Evolutionary conservation across 2,888 invertebrate species (phyloP), one percentile per base, ranked within the genome.

Genomic region (Sarcophaga rosellei): DNA sequence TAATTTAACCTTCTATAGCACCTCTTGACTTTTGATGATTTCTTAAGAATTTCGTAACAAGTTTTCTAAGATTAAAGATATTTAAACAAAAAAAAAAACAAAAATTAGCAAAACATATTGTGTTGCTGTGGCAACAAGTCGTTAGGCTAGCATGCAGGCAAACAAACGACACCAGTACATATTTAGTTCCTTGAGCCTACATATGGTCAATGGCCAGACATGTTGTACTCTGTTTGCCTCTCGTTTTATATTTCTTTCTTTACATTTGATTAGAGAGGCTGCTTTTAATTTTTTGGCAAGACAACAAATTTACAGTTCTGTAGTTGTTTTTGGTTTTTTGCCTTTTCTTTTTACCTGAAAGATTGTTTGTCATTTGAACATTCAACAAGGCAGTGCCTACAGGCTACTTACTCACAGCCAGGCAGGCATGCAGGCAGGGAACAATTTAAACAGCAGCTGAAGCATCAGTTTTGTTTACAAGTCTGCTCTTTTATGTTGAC

Each of bases 111-210:
- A 53, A 35, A 35, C 35, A 35, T 53, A 53, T 53, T 53, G 53
- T 35, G 17, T 17, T 53, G 53, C 73, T 69, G 74, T 75, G 44
- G 68, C 73, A 25, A 65, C 63, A 74, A 69, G 69, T 68, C 73
- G 15, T n/a, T 20, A 21, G 10, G 53, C 17, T 21, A n/a, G 12
- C 57, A 88, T 78, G 88, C 75, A 63, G 63, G 23, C 35, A 35
- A 35, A 35, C 35, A 35, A 8, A 35, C 35, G 35, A 35, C 35
- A 35, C 35, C 35, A 35, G 35, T 35, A 35, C 35, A 35, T 35
- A 62, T 25, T 68, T 61, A 88, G 89, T 89, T 88, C 90, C 88
- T 88, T 91, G 91, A 91, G 90, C 87, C 91, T 89, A 90, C 90
- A 91, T 89, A 89, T 90, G 90, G 90, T 86, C 88, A 89, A 86